Base-by-base conservation (phyloP, 2,113 vertebrate genomes). In the Cercopithecus mona region DNA sequence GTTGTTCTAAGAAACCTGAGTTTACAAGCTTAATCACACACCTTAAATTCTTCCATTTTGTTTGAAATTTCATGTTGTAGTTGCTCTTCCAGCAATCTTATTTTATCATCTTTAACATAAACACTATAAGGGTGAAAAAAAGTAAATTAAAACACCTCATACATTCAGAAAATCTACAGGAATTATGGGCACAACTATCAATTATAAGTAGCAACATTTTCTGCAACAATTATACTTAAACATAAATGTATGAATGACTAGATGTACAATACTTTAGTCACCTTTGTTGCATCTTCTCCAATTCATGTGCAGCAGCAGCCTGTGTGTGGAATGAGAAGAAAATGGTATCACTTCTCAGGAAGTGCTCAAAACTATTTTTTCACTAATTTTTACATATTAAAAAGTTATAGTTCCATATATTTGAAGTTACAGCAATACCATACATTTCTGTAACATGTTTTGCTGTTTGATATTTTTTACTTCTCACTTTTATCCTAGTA, bases 211-310 rank as follows among this genome's bases (percentile, higher is more conserved):
- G 16, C 43, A 94, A 70, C 32, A 92, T 79, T 52, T 83, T 88
- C 87, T 89, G 6, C 23, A 70, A 64, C 35, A 91, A 78, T 87
- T 95, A 85, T 13, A 94, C 8, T 59, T 90, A 17, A 88, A 95
- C 6, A 32, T 59, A 52, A 81, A 45, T 52, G 17, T n/a, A 88
- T 64, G 12, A 89, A 82, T 20, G 35, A 14, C 16, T 85, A 35
- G 66, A 59, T 75, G 55, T 52, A 92, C 17, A 96, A 72, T 12
- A 40, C n/a, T 93, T 98, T 97, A 92, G 72, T 98, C 88, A 99
- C 99, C 99, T 99, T 98, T 99, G 99, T 94, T 99, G 98, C 98
- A 99, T 98, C 97, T 99, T 98, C 93, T 99, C 99, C 96, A 99
- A 95, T 93, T 98, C 98, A 95, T 98, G 98, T 85, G 98, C 98